Conservation (phyloP, 2,888 invertebrate genomes). For the Noctua pronuba region DNA sequence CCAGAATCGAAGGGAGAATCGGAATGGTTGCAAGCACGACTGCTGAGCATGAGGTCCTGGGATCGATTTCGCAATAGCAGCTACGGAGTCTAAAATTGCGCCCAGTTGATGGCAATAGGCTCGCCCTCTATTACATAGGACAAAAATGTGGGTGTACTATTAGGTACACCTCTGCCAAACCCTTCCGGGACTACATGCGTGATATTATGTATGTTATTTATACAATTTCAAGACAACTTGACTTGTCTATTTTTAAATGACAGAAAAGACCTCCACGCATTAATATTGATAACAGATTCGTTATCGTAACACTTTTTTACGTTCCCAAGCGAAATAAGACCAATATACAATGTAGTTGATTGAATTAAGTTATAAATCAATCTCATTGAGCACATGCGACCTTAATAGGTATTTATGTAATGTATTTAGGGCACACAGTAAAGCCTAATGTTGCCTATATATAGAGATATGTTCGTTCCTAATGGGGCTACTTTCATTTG, state of each 20-base stretch:
- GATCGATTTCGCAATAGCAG: too few species aligned
- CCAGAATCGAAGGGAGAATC: too few species aligned
- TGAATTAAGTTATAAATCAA: conserved; percentile 67
- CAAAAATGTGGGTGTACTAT: too few species aligned
- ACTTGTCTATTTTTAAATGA: neutral
- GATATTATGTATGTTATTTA: too few species aligned
- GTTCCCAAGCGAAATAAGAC: neutral
- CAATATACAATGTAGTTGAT: conserved; percentile 15
- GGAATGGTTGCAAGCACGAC: too few species aligned
- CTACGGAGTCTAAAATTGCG: too few species aligned
- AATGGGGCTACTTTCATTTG: conserved; percentile 48
- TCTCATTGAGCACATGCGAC: conserved; percentile 35
- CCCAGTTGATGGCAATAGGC: too few species aligned
- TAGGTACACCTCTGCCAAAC: too few species aligned
- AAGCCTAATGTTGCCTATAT: conserved; percentile 58
- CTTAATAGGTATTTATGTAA: conserved; percentile 52
- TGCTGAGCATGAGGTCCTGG: too few species aligned
- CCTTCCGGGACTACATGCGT: too few species aligned
- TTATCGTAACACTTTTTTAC: conserved; percentile 18
- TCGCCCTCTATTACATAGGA: too few species aligned
- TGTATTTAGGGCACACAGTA: conserved; percentile 52
- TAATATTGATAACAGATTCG: conserved; percentile 8
- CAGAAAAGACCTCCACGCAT: neutral
- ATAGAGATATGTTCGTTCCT: conserved; percentile 30
- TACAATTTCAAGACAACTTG: too few species aligned